phyloP scores from a whole-genome alignment of 2,888 invertebrate genomes.

The Oxyteleia sp. region DNA sequence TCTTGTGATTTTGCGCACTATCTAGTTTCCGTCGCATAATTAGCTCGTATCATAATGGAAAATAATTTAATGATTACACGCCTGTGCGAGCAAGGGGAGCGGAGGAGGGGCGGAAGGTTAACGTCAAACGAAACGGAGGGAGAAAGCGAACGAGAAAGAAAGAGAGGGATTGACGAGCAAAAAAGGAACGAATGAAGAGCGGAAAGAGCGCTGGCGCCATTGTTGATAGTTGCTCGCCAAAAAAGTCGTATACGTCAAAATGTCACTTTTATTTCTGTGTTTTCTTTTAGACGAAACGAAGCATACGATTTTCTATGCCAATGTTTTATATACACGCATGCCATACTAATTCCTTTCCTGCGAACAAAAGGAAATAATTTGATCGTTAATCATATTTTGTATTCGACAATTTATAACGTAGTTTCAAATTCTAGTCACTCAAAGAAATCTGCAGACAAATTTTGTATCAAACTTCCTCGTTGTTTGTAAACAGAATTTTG shows the following conservation, averaged over 20 bases:
- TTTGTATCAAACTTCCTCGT: no score
- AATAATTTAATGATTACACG: constrained; percentile 80
- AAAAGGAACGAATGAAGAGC: constrained; percentile 63
- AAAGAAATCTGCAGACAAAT: no score
- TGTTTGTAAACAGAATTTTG: no score
- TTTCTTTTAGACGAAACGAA: constrained; percentile 58
- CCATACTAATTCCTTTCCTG: constrained; percentile 1
- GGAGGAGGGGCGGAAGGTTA: constrained; percentile 1
- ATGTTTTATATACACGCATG: constrained; percentile 42
- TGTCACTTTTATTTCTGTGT: constrained; percentile 65
- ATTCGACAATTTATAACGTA: neutral
- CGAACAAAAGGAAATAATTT: neutral
- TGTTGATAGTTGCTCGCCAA: constrained; percentile 65
- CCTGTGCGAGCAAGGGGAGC: constrained; percentile 41
- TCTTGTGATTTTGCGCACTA: constrained; percentile 67
- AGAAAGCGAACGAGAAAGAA: constrained; percentile 4
- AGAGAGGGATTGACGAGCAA: constrained; percentile 52
- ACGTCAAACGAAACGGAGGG: neutral
- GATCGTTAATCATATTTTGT: constrained; percentile 1
- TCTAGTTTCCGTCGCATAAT: constrained; percentile 83
- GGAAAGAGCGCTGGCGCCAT: constrained; percentile 67
- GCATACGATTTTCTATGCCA: constrained; percentile 60
- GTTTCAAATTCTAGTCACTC: neutral
- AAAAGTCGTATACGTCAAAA: constrained; percentile 72
- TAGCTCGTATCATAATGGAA: constrained; percentile 80